Conservation (phyloP, 2,888 invertebrate species). For the Vannuccia rotundouncinata region DNA sequence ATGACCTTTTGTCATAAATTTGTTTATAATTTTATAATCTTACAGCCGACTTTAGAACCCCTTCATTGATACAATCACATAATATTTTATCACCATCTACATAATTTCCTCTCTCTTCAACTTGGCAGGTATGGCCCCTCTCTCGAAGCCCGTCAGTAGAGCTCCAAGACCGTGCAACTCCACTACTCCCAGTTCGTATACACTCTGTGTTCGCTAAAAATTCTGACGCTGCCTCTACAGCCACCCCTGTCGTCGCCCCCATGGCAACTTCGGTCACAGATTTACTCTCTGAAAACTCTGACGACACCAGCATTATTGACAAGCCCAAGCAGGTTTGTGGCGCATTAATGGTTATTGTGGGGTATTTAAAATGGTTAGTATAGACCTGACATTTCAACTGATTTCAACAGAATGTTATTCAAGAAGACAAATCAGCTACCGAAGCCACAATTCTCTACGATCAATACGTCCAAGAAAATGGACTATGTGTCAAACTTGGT, state of each 20-base stretch:
- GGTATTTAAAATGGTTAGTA: too few relatives aligned
- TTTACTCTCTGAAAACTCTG: neutral
- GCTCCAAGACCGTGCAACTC: neutral
- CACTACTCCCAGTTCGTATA: neutral
- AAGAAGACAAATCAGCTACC: constrained; percentile 36
- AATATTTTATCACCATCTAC: too few relatives aligned
- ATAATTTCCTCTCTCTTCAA: too few relatives aligned
- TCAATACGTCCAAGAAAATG: constrained; percentile 74
- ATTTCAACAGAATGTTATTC: constrained; percentile 29
- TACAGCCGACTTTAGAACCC: too few relatives aligned
- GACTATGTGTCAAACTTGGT: constrained; percentile 56
- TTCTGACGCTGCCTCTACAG: neutral
- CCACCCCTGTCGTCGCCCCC: neutral
- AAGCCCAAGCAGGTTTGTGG: neutral
- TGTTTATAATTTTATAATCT: too few relatives aligned
- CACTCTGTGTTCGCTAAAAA: neutral
- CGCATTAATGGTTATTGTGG: too few relatives aligned
- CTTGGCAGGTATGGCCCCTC: constrained; percentile 5
- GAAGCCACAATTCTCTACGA: constrained; percentile 66
- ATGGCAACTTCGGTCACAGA: neutral
- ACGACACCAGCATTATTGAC: neutral
- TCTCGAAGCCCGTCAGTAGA: neutral
- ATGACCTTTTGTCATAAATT: too few relatives aligned
- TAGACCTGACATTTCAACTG: too few relatives aligned
- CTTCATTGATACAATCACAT: too few relatives aligned